phyloP scores from a whole-genome alignment of 1,140 invertebrate genomes.

The Globodera ellingtonae region DNA sequence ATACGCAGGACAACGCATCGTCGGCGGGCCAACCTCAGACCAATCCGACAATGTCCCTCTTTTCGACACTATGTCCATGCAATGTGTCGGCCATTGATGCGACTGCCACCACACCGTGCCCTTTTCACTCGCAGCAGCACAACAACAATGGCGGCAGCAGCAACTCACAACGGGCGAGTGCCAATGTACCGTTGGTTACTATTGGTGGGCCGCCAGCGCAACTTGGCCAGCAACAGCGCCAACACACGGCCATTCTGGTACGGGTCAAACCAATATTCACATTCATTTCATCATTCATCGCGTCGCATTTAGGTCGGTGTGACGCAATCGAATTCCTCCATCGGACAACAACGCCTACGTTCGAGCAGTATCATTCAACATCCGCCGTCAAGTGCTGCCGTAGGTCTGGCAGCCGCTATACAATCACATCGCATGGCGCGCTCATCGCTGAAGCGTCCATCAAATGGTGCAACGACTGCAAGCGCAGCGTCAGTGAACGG shows the following conservation, averaged over 20 bases:
- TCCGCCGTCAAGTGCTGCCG: conserved; percentile 4
- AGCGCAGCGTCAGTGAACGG: neutral
- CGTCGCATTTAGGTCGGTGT: neutral
- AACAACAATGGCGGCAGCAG: neutral
- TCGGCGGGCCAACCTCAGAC: neutral
- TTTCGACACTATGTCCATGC: neutral
- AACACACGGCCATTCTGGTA: conserved; percentile 5
- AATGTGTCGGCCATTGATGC: neutral
- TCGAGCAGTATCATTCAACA: too few relatives aligned
- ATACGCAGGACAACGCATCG: neutral
- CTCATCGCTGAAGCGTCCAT: conserved; percentile 25
- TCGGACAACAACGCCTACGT: too few relatives aligned
- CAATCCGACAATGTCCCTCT: neutral
- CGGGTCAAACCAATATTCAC: neutral
- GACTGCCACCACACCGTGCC: neutral
- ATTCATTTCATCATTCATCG: neutral
- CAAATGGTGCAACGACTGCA: neutral
- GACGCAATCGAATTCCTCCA: neutral
- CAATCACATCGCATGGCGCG: conserved; percentile 6
- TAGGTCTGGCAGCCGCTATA: neutral
- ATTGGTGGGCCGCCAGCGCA: neutral
- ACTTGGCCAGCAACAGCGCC: conserved; percentile 18
- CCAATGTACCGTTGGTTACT: neutral
- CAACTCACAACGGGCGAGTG: neutral
- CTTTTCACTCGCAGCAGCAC: neutral